Evolutionary conservation across 37 sponge, comb jelly and placozoan genomes (phyloP).

Genomic region (Oopsacas minuta): DNA sequence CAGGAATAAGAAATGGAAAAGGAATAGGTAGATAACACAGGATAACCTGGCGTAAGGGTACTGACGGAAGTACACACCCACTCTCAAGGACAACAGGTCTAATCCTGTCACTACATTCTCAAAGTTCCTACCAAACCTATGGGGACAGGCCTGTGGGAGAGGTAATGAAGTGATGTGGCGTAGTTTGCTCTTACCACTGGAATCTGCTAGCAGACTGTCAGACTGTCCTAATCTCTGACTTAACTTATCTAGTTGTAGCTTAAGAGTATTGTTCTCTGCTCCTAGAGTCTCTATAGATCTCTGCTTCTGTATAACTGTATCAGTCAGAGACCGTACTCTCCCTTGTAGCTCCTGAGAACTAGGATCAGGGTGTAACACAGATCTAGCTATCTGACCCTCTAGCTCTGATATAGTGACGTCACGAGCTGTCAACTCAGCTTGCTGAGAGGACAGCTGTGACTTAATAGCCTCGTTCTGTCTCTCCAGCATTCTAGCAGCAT

Average conservation of each 20-base stretch:
- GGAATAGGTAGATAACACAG: not conserved
- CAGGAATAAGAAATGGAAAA: not conserved
- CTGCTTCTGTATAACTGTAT: constrained; percentile 11
- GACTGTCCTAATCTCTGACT: not conserved
- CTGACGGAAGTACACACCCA: not conserved
- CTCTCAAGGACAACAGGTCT: not conserved
- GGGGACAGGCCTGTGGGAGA: not conserved
- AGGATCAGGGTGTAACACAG: not conserved
- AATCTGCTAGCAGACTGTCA: not conserved
- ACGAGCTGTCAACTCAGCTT: not conserved
- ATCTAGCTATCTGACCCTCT: not conserved
- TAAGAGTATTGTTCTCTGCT: not conserved
- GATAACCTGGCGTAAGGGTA: not conserved
- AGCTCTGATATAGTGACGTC: not conserved
- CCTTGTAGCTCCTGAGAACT: not conserved
- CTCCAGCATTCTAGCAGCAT: not conserved
- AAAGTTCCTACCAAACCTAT: not conserved
- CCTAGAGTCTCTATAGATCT: not conserved
- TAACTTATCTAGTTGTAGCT: not conserved
- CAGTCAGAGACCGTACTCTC: not conserved
- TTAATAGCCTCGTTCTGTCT: not conserved
- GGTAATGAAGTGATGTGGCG: not conserved
- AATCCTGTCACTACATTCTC: not conserved
- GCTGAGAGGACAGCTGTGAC: constrained; percentile 10
- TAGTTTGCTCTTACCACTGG: not conserved